These are phyloP conservation scores for Puma concolor DNA, from an alignment of 2,113 vertebrate genomes.

Conservation along the genomic window DNA sequence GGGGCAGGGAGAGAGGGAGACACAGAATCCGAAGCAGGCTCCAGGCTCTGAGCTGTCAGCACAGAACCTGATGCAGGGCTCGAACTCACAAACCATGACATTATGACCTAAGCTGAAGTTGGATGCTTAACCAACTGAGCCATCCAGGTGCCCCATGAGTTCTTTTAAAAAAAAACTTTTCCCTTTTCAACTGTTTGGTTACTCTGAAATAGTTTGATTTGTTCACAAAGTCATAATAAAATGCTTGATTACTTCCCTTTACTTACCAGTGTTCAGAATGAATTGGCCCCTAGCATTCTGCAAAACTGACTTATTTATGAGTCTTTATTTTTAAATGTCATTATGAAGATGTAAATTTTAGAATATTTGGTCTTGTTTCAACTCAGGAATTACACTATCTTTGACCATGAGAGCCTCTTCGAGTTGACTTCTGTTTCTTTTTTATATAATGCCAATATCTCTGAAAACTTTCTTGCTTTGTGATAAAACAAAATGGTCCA, in stretches of 20 bases:
- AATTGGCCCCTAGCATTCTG: neutral
- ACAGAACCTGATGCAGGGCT: too few species aligned
- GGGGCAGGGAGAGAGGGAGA: too few species aligned
- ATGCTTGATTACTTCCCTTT: neutral
- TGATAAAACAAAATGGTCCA: neutral
- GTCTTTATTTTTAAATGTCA: neutral
- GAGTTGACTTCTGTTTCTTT: slow-evolving; percentile 11
- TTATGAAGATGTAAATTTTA: slow-evolving; percentile 1
- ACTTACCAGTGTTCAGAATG: neutral
- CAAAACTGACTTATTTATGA: neutral
- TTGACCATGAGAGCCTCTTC: neutral
- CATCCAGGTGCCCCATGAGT: neutral
- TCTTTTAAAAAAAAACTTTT: neutral
- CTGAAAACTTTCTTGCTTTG: neutral
- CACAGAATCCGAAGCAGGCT: too few species aligned
- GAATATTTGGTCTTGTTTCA: neutral
- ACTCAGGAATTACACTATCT: neutral
- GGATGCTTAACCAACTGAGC: too few species aligned
- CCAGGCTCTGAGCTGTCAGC: too few species aligned
- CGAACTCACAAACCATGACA: too few species aligned
- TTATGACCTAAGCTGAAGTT: too few species aligned
- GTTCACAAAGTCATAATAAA: neutral
- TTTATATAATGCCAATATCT: neutral
- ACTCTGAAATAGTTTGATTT: neutral
- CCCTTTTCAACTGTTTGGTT: neutral